Percentiles rank a stretch among this genome's conserved stretches.
These are phyloP conservation scores for Conopomorpha cramerella DNA, from an alignment of 1,140 invertebrate species.

Conservation along the genomic window DNA sequence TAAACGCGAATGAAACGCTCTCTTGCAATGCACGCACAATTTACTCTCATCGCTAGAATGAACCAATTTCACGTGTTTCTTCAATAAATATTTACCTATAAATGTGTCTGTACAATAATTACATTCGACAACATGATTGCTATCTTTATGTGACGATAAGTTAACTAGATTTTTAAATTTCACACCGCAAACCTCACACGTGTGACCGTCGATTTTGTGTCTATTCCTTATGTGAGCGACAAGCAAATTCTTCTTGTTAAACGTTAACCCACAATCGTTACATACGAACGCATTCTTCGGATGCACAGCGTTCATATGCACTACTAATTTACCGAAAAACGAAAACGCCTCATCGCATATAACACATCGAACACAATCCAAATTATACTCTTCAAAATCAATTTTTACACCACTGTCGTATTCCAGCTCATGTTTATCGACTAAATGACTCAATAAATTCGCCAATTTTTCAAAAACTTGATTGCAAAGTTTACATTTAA, in stretches of 20 bases:
- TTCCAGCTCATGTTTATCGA: constrained; percentile 25
- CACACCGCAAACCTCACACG: constrained; percentile 23
- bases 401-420: constrained; percentile 29
- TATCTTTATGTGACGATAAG: constrained; percentile 23
- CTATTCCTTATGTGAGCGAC: constrained; percentile 22
- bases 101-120: constrained; percentile 19
- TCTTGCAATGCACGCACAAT: constrained; percentile 25
- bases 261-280: constrained; percentile 26
- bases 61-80: constrained; percentile 25
- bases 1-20: constrained; percentile 23
- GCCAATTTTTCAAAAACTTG: constrained; percentile 20
- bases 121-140: constrained; percentile 26
- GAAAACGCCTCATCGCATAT: constrained; percentile 24
- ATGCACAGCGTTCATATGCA: constrained; percentile 31
- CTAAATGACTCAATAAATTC: constrained; percentile 35
- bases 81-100: constrained; percentile 14
- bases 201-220: constrained; percentile 25
- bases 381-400: constrained; percentile 23
- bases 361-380: constrained; percentile 22
- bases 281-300: constrained; percentile 30
- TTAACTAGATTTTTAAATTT: constrained; percentile 15
- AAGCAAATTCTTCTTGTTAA: constrained; percentile 32
- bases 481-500: constrained; percentile 28
- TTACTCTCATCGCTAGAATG: constrained; percentile 19
- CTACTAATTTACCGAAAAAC: constrained; percentile 28